A percentile compares a stretch with the other conserved stretches of the same genome.
Conservation (phyloP, 1,140 invertebrate genomes). For the Triops cancriformis region DNA sequence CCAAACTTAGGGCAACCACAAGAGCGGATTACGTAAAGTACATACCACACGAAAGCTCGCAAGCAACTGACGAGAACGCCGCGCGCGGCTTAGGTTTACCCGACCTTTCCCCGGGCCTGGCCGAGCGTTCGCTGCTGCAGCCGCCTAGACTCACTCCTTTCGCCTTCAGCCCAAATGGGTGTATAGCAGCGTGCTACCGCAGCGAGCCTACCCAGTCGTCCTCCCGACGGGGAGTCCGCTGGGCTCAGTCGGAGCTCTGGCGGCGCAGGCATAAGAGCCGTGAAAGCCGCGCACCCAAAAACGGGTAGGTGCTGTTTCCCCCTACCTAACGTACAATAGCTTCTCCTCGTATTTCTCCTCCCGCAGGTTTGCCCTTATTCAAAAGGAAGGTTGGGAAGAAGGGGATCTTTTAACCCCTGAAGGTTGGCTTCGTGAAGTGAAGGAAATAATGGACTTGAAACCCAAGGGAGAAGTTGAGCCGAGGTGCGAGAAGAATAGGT, state of each 20-base stretch:
- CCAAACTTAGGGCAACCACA: no score
- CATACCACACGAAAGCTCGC: no score
- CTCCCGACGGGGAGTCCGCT: background rate
- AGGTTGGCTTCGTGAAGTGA: no score
- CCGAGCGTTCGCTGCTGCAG: background rate
- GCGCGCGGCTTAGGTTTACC: background rate
- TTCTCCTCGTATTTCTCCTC: no score
- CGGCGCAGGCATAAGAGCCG: background rate
- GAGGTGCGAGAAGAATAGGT: conserved; percentile 12
- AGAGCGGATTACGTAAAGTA: no score
- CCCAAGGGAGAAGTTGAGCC: background rate
- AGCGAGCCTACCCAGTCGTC: background rate
- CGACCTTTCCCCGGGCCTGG: background rate
- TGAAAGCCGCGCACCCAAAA: background rate
- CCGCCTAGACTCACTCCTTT: background rate
- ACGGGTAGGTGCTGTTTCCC: background rate
- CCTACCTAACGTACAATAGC: background rate
- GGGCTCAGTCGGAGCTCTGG: background rate
- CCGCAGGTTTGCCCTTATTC: no score
- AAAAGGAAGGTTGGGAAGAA: no score
- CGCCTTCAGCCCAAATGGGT: background rate
- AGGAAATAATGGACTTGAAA: conserved; percentile 1
- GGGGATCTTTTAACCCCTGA: no score
- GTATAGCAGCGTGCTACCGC: background rate
- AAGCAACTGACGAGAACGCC: background rate